Evolutionary conservation across 2,888 invertebrate genomes (phyloP).

Genomic region (Rotaria macrura): DNA sequence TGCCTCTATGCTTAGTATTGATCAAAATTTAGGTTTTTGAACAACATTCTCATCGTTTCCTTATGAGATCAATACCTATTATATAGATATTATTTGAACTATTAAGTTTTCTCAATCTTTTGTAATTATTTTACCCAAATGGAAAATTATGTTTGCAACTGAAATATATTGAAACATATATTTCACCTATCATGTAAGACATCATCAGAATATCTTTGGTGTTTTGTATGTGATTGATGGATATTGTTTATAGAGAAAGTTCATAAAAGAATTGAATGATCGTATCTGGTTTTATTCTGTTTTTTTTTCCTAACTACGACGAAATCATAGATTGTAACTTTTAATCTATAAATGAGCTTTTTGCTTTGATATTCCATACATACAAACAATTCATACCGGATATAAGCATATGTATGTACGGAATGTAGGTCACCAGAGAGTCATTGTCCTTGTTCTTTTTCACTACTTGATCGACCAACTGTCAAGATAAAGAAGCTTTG

Average conservation of each 20-base stretch:
- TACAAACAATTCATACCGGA: not conserved
- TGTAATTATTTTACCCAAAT: no score
- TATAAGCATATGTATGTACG: not conserved
- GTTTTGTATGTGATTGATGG: no score
- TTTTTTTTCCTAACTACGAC: not conserved
- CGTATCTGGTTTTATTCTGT: not conserved
- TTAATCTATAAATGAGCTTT: not conserved
- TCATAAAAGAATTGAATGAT: not conserved
- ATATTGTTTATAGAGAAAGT: not conserved
- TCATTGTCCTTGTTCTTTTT: not conserved
- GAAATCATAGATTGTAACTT: not conserved
- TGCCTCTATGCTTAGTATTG: no score
- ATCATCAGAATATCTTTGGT: no score
- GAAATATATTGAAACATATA: no score
- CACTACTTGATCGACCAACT: not conserved
- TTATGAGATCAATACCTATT: no score
- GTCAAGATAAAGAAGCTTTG: not conserved
- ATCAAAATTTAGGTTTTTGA: no score
- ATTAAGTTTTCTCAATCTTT: no score
- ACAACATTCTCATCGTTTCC: no score
- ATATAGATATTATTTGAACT: no score
- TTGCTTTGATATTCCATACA: not conserved
- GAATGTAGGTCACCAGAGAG: not conserved
- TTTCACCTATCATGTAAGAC: no score
- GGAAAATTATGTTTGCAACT: no score